Evolutionary conservation across 92 coral and sea anemone species (phyloP), one percentile per base, ranked within the genome.

Genomic region (Phenganax marumi): DNA sequence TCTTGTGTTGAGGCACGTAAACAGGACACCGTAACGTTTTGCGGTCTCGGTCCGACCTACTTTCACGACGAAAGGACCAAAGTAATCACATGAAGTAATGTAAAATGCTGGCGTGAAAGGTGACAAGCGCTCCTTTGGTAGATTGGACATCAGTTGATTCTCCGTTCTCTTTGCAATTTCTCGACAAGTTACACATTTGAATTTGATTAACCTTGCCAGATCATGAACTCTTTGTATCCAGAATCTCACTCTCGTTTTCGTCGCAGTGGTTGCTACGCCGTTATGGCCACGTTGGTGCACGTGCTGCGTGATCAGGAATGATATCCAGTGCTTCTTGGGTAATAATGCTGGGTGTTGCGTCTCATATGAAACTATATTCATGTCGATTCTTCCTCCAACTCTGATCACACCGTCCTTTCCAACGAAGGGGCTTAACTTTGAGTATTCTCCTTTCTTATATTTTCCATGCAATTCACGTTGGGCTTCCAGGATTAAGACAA

Each of bases 221-320:
- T 83, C 74, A 33, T 89, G 68, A 6, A 70, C 89, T 39, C 25
- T 85, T 0, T 81, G 25, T 50, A 89, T 89, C 89, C 89, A 85
- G 79, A 81, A 88, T 17, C 80, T 85, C 39, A 24, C 63, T 54
- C 80, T 85, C 6, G 66, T 78, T 46, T 85, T 89, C 7, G 86
- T 86, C 12, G 74, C 71, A 7, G 88, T 86, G n/a, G 86, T 60
- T 12, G 86, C 89, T 2, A 85, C 83, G 79, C 88, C 85, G 50
- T 24, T 26, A 70, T 87, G 87, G 7, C 87, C 85, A 7, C 68
- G 22, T 13, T 60, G 25, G 26, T 84, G 87, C 11, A 46, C 19
- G 33, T 77, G 68, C 0, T 52, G 12, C 19, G 87, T 84, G 21
- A 82, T 82, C 68, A 82, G 33, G 23, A 19, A 69, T 14, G 81